These are phyloP conservation scores for Propithecus deckenii DNA, from an alignment of 2,797 vertebrate genomes.

Conservation along the genomic window DNA sequence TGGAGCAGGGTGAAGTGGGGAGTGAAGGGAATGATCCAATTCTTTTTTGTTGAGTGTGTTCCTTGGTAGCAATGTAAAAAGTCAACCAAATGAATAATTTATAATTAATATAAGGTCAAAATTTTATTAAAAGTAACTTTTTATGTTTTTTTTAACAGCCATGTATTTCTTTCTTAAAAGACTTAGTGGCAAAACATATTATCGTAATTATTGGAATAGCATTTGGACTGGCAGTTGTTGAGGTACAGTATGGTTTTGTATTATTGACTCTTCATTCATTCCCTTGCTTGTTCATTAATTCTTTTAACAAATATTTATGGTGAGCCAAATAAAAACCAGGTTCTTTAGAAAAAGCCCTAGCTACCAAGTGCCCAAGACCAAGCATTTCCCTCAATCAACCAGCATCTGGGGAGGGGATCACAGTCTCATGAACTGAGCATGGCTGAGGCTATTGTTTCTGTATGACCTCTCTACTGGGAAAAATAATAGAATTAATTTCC, in stretches of 20 bases:
- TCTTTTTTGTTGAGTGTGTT: not conserved
- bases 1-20: not conserved
- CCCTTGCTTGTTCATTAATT: not conserved
- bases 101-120: not conserved
- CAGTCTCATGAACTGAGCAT: not conserved
- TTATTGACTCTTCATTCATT: not conserved
- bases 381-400: not conserved
- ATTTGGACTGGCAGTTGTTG: constrained; percentile 85
- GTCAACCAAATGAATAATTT: not conserved
- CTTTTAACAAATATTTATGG: not conserved
- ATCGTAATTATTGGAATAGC: constrained; percentile 80
- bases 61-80: not conserved
- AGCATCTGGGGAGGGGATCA: not conserved
- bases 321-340: not conserved
- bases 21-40: not conserved
- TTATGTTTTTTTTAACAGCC: constrained; percentile 75
- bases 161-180: constrained; percentile 68
- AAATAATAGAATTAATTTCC: not conserved
- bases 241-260: constrained; percentile 81
- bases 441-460: not conserved
- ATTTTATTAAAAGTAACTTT: constrained; percentile 14
- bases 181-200: constrained; percentile 57
- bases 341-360: not conserved
- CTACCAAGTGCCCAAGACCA: not conserved
- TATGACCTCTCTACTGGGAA: not conserved